Evolutionary conservation across 2,797 vertebrate species (phyloP), one percentile per base, ranked within the genome.

Genomic region (Arctocebus calabarensis): DNA sequence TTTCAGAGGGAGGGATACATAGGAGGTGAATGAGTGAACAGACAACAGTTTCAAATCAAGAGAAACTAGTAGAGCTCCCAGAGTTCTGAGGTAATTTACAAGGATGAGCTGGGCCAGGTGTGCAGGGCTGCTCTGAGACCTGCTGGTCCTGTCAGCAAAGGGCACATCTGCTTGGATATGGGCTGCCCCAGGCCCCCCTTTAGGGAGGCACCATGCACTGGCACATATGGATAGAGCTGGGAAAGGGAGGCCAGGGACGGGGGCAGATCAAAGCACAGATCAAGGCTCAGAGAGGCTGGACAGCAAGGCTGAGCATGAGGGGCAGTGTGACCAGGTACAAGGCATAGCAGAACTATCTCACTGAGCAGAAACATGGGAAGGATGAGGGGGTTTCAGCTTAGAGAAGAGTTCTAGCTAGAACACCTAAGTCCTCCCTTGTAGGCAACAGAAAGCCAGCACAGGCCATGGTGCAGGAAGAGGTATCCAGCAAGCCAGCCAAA

Each of bases 331-430:
- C 62, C 61, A 23, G 13, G 73, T 10, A 34, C 45, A 12, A n/a
- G 1, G 1, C 4, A 3, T 16, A 29, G 29, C 3, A 0, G 45
- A 34, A 27, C 11, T 12, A 19, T 22, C 61, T 77, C 62, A n/a
- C 5, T 4, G 22, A 68, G 70, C 43, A 29, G 86, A 57, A 16
- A 14, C 52, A 45, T 0, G 1, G 19, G 37, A 12, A 83, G 14
- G 43, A 22, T 19, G 13, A 34, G 43, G 73, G 57, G 25, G 61
- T 43, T 48, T 64, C 20, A 23, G 75, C 25, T 2, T 2, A 59
- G 40, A 68, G 52, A 70, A 14, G 37, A 85, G 66, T 85, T 70
- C 34, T 22, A 43, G 84, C 68, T 52, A n/a, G 66, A 79, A 59
- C 55, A 37, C 25, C 52, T 6, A 40, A 57, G 20, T 27, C 43